Conservation (phyloP, 2,113 vertebrate genomes). For the Numida meleagris region DNA sequence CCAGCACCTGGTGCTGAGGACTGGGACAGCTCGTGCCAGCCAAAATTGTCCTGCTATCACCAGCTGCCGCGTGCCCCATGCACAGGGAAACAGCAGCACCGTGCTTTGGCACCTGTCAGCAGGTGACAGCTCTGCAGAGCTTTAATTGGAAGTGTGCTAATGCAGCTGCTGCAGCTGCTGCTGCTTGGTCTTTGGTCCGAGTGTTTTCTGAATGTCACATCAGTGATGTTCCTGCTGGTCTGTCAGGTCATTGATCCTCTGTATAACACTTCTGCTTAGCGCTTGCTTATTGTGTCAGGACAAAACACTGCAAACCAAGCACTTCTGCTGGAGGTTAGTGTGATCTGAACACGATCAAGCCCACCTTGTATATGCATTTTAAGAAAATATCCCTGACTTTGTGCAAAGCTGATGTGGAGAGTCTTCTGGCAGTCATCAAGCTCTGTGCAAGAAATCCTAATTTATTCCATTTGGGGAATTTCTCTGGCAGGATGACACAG, state of each 20-base stretch:
- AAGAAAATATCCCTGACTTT: not conserved
- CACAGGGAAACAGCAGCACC: not conserved
- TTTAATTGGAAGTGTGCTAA: not conserved
- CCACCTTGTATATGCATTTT: not conserved
- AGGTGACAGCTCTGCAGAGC: not conserved
- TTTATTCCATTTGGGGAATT: conserved; percentile 16
- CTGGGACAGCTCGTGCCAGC: not conserved
- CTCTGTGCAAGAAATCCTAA: not conserved
- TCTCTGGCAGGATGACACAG: conserved; percentile 42
- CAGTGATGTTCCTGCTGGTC: not conserved
- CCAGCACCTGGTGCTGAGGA: not conserved
- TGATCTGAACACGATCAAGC: not conserved
- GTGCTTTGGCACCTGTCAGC: not conserved
- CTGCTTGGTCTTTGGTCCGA: not conserved
- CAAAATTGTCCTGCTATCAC: not conserved
- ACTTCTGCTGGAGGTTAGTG: not conserved
- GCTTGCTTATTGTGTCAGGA: not conserved
- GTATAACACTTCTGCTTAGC: not conserved
- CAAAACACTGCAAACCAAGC: not conserved
- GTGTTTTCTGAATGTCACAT: not conserved
- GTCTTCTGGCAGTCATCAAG: not conserved
- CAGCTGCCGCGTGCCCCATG: not conserved
- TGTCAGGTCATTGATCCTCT: not conserved
- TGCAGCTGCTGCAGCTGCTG: conserved; percentile 32
- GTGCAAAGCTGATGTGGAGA: not conserved